Conservation (phyloP, 2,888 invertebrate genomes). For the Monoplex corrugatus region DNA sequence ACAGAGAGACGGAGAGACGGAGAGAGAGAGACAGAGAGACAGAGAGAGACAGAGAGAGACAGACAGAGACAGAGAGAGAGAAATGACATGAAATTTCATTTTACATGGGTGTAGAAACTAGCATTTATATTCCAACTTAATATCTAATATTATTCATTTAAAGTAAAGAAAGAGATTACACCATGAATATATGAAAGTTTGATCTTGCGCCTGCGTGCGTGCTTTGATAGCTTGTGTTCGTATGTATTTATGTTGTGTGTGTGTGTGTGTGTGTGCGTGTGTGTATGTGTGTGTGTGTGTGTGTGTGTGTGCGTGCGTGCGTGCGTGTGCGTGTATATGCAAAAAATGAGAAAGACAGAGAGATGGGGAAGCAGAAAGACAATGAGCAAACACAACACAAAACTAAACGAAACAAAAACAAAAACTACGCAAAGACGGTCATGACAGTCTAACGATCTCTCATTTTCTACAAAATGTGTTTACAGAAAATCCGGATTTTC, state of each 20-base stretch:
- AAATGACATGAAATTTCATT: too few species aligned
- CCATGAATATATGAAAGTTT: too few species aligned
- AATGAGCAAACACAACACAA: neutral
- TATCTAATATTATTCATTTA: too few species aligned
- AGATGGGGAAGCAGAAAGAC: neutral
- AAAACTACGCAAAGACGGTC: neutral
- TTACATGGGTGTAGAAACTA: too few species aligned
- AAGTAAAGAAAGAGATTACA: too few species aligned
- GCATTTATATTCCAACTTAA: too few species aligned
- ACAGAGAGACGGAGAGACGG: neutral
- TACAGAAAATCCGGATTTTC: too few species aligned
- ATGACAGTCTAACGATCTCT: neutral
- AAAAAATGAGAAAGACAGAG: neutral
- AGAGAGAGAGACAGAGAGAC: neutral
- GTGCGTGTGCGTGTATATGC: neutral
- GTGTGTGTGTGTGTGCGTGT: neutral
- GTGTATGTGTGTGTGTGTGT: neutral
- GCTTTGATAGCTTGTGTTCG: too few species aligned
- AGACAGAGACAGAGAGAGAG: neutral
- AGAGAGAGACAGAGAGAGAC: neutral
- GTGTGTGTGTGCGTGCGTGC: neutral
- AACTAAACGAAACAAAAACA: neutral
- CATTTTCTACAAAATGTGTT: too few species aligned
- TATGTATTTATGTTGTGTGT: too few species aligned
- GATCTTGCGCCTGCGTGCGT: too few species aligned